Conservation (phyloP, 2,797 vertebrate species). For the Cynopterus sphinx region DNA sequence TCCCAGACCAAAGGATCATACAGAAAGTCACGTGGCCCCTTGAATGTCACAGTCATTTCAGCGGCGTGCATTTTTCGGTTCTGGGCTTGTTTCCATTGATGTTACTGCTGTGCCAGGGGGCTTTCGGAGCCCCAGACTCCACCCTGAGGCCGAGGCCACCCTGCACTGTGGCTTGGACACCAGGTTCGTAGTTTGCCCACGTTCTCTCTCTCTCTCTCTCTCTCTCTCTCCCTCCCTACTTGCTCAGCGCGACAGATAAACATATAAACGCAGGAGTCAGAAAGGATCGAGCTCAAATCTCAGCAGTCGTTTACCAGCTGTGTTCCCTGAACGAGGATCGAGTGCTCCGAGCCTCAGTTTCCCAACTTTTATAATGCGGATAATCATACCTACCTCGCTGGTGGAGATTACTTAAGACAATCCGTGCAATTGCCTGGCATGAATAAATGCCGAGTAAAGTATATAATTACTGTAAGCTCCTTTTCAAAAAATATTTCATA, state of each 20-base stretch:
- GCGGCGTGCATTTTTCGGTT: background rate
- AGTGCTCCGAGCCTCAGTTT: background rate
- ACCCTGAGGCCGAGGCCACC: background rate
- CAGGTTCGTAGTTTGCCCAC: background rate
- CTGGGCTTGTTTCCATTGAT: background rate
- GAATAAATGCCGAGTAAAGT: background rate
- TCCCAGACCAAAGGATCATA: background rate
- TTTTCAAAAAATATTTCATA: conserved; percentile 35
- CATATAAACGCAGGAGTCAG: background rate
- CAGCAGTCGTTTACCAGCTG: background rate
- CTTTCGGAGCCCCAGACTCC: background rate
- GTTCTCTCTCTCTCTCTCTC: background rate
- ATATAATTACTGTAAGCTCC: background rate
- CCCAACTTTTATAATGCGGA: background rate
- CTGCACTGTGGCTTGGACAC: background rate
- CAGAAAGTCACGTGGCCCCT: background rate
- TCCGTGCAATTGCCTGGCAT: background rate
- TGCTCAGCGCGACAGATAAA: background rate
- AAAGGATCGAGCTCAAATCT: background rate
- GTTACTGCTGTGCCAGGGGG: background rate
- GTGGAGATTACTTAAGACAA: conserved; percentile 2
- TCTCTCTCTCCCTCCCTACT: background rate
- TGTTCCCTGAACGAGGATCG: background rate
- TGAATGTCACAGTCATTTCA: background rate
- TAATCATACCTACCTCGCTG: background rate